These are phyloP conservation scores for Nicator chloris DNA, from an alignment of 2,113 vertebrate genomes.

Conservation along the genomic window DNA sequence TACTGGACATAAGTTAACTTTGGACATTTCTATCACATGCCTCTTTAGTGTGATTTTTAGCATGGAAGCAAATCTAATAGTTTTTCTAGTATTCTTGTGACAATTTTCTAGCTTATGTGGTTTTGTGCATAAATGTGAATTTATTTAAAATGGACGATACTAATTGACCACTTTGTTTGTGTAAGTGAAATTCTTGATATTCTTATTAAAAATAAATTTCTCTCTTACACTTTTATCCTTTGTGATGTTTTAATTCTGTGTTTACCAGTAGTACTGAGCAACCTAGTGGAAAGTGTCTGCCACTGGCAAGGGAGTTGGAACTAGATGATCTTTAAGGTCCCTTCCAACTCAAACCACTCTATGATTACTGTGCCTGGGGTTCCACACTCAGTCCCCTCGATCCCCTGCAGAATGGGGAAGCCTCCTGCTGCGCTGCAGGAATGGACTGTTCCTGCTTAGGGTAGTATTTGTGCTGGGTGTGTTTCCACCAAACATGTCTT, in stretches of 20 bases:
- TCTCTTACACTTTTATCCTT: conserved; percentile 31
- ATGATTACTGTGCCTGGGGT: neutral
- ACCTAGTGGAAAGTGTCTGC: neutral
- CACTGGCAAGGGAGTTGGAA: neutral
- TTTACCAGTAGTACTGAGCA: neutral
- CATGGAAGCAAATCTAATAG: conserved; percentile 3
- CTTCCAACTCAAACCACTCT: neutral
- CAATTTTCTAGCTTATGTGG: neutral
- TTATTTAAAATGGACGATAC: conserved; percentile 20
- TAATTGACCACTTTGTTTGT: conserved; percentile 1
- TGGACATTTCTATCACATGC: neutral
- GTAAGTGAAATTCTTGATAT: conserved; percentile 26
- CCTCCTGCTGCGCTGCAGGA: neutral
- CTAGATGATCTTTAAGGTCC: neutral
- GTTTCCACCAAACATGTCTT: neutral
- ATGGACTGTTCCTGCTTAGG: neutral
- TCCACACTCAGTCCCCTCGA: fast-evolving
- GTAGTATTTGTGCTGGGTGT: neutral
- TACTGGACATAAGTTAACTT: neutral
- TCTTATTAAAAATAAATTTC: conserved; percentile 34
- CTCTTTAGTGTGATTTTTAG: conserved; percentile 4
- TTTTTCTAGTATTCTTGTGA: conserved; percentile 26
- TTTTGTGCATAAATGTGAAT: conserved; percentile 16
- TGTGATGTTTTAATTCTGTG: neutral
- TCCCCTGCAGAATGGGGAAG: neutral